These are phyloP conservation scores for Macropus fuliginosus DNA, from an alignment of 2,797 vertebrate species.

Conservation along the genomic window DNA sequence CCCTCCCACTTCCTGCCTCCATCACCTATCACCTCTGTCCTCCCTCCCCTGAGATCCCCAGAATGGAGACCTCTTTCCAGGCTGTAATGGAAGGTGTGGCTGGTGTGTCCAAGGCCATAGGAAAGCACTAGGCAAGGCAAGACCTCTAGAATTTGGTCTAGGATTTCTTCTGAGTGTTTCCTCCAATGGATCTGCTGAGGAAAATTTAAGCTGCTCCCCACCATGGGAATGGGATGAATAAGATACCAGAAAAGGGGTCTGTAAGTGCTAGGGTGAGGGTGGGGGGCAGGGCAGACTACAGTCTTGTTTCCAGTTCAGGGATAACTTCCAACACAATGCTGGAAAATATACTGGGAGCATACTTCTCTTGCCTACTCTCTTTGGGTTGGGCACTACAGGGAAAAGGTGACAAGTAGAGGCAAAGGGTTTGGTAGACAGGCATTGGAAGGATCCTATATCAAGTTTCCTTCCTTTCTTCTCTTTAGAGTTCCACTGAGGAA, in stretches of 20 bases:
- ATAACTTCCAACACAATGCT: background rate
- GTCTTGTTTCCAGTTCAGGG: background rate
- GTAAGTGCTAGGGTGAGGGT: background rate
- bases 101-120: background rate
- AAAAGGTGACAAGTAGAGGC: background rate
- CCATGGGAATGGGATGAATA: background rate
- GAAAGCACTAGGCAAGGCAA: background rate
- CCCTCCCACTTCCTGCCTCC: background rate
- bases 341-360: background rate
- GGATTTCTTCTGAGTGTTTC: background rate
- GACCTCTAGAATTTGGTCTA: background rate
- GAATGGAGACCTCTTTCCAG: background rate
- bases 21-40: background rate
- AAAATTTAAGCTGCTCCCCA: background rate
- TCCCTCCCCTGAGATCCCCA: background rate
- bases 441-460: background rate
- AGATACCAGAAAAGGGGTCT: background rate
- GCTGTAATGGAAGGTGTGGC: background rate
- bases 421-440: background rate
- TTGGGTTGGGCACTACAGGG: background rate
- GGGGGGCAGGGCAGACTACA: background rate
- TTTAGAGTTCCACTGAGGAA: background rate
- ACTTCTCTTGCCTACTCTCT: background rate
- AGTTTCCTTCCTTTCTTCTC: background rate
- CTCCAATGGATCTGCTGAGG: background rate